These are phyloP conservation scores for Natrix natrix DNA, from an alignment of 2,797 vertebrate genomes.

Conservation along the genomic window DNA sequence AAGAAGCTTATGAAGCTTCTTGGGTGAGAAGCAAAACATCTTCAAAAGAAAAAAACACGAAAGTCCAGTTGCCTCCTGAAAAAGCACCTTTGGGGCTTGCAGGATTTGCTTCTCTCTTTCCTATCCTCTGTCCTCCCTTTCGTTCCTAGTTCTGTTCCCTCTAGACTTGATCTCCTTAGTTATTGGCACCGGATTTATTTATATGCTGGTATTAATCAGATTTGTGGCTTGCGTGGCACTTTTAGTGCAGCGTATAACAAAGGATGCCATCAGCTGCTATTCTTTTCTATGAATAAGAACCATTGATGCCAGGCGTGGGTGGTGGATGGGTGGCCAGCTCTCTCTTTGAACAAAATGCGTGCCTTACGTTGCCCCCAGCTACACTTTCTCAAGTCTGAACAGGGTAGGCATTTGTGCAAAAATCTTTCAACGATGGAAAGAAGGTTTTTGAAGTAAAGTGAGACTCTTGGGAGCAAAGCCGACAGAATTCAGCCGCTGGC, in stretches of 20 bases:
- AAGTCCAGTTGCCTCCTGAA: too few relatives aligned
- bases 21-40: too few relatives aligned
- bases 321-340: background rate
- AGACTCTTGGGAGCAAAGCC: background rate
- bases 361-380: background rate
- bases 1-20: too few relatives aligned
- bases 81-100: too few relatives aligned
- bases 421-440: background rate
- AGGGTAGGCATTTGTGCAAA: background rate
- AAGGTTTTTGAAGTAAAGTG: background rate
- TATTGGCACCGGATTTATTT: constrained; percentile 9
- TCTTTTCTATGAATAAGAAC: constrained; percentile 48
- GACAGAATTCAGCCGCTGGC: background rate
- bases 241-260: constrained; percentile 48
- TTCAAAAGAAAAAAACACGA: too few relatives aligned
- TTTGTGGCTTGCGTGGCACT: constrained; percentile 28
- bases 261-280: constrained; percentile 31
- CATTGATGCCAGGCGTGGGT: background rate
- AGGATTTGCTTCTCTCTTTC: background rate
- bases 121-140: background rate
- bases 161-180: background rate
- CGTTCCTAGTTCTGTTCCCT: background rate
- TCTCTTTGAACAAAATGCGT: background rate
- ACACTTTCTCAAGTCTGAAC: background rate
- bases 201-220: constrained; percentile 41